A percentile compares a stretch with the other conserved stretches of the same genome.
phyloP scores from a whole-genome alignment of 2,888 invertebrate species.

The Perdita meconis region DNA sequence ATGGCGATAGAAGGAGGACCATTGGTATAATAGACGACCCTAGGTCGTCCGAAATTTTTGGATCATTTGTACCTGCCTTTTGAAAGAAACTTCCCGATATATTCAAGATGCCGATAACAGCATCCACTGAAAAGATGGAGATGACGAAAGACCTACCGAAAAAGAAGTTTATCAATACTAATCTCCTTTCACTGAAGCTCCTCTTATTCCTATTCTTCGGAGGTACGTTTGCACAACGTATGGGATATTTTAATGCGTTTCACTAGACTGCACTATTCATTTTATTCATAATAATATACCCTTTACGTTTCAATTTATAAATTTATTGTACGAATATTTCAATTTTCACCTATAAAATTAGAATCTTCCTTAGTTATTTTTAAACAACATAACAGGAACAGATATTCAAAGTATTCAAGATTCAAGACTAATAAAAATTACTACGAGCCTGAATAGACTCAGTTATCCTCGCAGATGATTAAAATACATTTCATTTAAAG shows the following conservation, averaged over 20 bases:
- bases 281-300: neutral
- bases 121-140: slow-evolving; percentile 75
- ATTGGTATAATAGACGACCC: slow-evolving; percentile 54
- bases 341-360: neutral
- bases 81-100: slow-evolving; percentile 24
- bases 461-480: too few species aligned
- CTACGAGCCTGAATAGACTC: too few species aligned
- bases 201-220: slow-evolving; percentile 93
- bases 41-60: slow-evolving; percentile 45
- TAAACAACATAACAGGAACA: too few species aligned
- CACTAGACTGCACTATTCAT: neutral
- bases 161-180: slow-evolving; percentile 87
- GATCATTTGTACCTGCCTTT: slow-evolving; percentile 31
- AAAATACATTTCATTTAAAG: too few species aligned
- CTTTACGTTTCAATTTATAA: too few species aligned
- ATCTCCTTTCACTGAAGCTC: slow-evolving; percentile 91
- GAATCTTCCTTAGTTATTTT: too few species aligned
- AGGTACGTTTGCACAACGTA: slow-evolving; percentile 82
- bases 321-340: too few species aligned
- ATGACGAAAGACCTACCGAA: slow-evolving; percentile 72
- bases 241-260: neutral
- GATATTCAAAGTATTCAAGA: too few species aligned
- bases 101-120: slow-evolving; percentile 69
- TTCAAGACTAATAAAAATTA: too few species aligned
- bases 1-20: slow-evolving; percentile 55